Evolutionary conservation across 2,888 invertebrate genomes (phyloP).

Genomic region (Tanypteryx hageni): DNA sequence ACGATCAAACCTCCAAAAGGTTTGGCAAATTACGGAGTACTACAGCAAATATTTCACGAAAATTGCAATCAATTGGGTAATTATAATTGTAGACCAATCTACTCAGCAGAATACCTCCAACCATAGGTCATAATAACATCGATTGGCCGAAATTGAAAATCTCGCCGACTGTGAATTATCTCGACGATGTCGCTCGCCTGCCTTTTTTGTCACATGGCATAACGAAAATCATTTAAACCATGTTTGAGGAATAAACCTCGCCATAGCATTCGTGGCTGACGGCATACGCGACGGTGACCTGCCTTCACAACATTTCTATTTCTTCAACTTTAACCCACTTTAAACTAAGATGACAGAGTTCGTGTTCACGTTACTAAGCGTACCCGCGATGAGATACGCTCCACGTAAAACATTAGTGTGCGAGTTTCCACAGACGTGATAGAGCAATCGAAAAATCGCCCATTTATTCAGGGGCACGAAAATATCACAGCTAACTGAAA

Average conservation of each 20-base stretch:
- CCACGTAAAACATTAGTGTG: no score
- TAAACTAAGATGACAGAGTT: background rate
- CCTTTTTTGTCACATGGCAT: background rate
- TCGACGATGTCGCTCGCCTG: no score
- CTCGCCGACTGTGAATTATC: no score
- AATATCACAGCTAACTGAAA: background rate
- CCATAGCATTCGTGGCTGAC: background rate
- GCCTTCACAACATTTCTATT: background rate
- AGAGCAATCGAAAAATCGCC: no score
- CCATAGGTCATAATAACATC: background rate
- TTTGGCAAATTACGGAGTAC: background rate
- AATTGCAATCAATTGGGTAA: no score
- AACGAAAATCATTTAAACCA: background rate
- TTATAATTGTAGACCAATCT: no score
- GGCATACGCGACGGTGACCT: background rate
- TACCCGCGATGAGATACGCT: background rate
- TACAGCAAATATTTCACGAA: no score
- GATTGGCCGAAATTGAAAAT: no score
- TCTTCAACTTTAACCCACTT: background rate
- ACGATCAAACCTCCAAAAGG: background rate
- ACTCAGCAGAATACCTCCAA: background rate
- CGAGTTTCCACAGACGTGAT: no score
- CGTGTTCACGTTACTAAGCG: no score
- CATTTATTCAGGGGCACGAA: background rate
- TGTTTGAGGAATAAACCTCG: background rate